Evolutionary conservation across 2,113 vertebrate genomes (phyloP).

Genomic region (Turnix velox): DNA sequence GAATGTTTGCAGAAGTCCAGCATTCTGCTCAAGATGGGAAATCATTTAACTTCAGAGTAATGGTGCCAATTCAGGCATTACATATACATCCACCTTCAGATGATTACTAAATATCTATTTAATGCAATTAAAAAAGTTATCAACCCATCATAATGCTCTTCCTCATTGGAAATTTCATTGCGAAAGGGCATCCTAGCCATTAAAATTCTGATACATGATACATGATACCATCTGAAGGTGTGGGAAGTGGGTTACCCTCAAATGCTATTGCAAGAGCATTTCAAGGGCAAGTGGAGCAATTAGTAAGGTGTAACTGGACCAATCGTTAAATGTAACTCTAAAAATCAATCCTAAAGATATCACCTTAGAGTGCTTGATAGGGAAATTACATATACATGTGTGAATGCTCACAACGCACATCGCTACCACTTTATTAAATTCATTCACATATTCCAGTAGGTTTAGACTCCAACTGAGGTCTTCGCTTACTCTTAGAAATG

Average conservation of each 20-base stretch:
- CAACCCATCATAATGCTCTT: neutral
- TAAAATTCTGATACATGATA: neutral
- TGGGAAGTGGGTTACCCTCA: neutral
- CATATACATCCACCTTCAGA: neutral
- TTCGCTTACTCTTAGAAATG: neutral
- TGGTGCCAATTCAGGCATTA: neutral
- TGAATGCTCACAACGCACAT: neutral
- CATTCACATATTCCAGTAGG: neutral
- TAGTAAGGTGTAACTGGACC: neutral
- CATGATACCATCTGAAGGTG: accelerated
- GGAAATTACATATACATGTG: neutral
- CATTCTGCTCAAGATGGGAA: neutral
- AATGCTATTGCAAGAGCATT: neutral
- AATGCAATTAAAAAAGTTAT: neutral
- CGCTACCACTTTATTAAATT: neutral
- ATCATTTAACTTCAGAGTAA: neutral
- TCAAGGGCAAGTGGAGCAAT: neutral
- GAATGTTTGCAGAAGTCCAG: neutral
- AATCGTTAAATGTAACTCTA: neutral
- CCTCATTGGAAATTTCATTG: neutral
- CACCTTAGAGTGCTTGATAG: neutral
- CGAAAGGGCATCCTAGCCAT: neutral
- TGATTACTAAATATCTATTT: neutral
- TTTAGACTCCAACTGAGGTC: neutral
- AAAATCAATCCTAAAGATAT: neutral